These are phyloP conservation scores for Oxytorus armatus DNA, from an alignment of 2,888 invertebrate genomes.

Conservation along the genomic window DNA sequence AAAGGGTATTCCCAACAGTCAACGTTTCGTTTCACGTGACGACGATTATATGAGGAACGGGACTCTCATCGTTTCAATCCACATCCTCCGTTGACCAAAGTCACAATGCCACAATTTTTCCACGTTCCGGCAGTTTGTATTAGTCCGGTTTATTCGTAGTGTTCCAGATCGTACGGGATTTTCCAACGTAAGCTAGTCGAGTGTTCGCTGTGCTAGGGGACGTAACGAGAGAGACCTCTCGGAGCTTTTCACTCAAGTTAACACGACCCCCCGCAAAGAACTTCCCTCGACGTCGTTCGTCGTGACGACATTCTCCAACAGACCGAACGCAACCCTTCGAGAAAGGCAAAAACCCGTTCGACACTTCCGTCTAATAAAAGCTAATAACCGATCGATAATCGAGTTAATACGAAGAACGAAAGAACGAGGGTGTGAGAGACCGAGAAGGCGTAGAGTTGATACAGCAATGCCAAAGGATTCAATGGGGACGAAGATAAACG, in stretches of 20 bases:
- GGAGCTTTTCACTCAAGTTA: conserved; percentile 82
- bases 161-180: conserved; percentile 35
- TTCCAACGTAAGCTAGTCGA: conserved; percentile 33
- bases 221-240: conserved; percentile 75
- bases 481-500: background rate
- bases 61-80: conserved; percentile 46
- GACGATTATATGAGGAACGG: background rate
- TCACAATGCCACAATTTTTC: conserved; percentile 62
- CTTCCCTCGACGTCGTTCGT: conserved; percentile 54
- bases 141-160: conserved; percentile 38
- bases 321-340: conserved; percentile 41
- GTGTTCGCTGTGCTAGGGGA: conserved; percentile 13
- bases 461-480: background rate
- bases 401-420: conserved; percentile 38
- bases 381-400: conserved; percentile 80
- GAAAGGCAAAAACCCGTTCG: conserved; percentile 50
- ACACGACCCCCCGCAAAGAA: conserved; percentile 79
- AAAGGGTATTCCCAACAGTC: background rate
- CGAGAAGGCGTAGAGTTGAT: background rate
- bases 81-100: conserved; percentile 62
- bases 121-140: conserved; percentile 40
- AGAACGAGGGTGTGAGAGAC: background rate
- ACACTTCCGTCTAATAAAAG: conserved; percentile 81
- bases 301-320: conserved; percentile 16
- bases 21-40: background rate